Conservation (phyloP, 2,888 invertebrate genomes). For the Sarcophaga subvicina region DNA sequence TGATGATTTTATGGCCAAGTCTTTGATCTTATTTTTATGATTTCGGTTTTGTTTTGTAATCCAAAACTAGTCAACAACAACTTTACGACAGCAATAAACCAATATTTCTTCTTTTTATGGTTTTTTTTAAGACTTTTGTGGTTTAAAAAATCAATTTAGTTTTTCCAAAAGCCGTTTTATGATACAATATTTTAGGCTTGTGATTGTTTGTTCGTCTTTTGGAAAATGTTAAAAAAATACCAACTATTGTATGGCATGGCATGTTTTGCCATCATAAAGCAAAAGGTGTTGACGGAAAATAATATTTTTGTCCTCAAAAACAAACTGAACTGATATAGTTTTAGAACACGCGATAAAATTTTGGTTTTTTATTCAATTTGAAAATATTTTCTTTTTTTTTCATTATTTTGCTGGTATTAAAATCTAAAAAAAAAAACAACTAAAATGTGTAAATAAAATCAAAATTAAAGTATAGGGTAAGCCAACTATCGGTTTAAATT, state of each 20-base stretch:
- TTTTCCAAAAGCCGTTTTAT: background rate
- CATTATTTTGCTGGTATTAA: slow-evolving; percentile 29
- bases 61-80: slow-evolving; percentile 42
- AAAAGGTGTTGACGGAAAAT: slow-evolving; percentile 68
- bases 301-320: slow-evolving; percentile 66
- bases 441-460: too few species aligned
- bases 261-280: slow-evolving; percentile 59
- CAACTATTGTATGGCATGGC: slow-evolving; percentile 35
- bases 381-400: background rate
- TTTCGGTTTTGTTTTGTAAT: background rate
- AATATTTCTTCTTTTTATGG: slow-evolving; percentile 20
- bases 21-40: slow-evolving; percentile 52
- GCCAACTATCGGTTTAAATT: too few species aligned
- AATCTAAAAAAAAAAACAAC: too few species aligned
- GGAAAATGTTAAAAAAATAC: background rate
- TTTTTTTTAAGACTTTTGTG: background rate
- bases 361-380: background rate
- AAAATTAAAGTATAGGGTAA: too few species aligned
- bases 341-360: slow-evolving; percentile 50
- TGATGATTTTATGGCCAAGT: slow-evolving; percentile 47
- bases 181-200: background rate
- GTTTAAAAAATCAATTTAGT: background rate
- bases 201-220: background rate
- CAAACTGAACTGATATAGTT: slow-evolving; percentile 12
- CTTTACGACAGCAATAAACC: slow-evolving; percentile 47